phyloP scores from a whole-genome alignment of 1,140 invertebrate genomes.

The Eurosta solidaginis region DNA sequence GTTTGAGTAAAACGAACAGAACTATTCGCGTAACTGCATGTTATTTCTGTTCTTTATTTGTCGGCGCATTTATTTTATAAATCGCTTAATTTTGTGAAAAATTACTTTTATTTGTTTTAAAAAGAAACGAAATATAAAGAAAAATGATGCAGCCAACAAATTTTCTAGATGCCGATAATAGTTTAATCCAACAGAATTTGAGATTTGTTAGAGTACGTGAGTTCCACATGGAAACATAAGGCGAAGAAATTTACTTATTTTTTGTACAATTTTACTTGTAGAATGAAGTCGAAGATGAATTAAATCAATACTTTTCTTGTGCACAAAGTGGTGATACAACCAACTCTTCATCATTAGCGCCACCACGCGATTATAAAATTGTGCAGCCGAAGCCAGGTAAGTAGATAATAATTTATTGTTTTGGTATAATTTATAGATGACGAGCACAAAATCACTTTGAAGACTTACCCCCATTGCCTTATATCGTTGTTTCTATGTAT shows the following conservation, averaged over 20 bases:
- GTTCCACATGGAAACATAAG: neutral
- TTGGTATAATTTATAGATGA: too few species aligned
- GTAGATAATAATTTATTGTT: constrained; percentile 26
- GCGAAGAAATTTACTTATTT: neutral
- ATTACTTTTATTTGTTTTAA: neutral
- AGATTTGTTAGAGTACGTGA: constrained; percentile 58
- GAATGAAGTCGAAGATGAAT: constrained; percentile 58
- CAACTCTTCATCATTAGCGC: constrained; percentile 23
- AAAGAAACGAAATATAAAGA: neutral
- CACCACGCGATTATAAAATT: constrained; percentile 49
- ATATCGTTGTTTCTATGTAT: too few species aligned
- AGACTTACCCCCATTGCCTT: too few species aligned
- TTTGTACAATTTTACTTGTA: constrained; percentile 32
- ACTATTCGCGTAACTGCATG: neutral
- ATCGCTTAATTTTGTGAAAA: neutral
- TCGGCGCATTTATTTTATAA: neutral
- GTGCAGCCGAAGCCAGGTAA: constrained; percentile 55
- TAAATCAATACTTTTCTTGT: constrained; percentile 51
- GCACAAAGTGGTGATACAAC: neutral
- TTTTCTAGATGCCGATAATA: constrained; percentile 50
- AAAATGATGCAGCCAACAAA: constrained; percentile 47
- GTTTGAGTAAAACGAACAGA: neutral
- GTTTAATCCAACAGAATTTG: constrained; percentile 61
- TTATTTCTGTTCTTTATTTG: neutral
- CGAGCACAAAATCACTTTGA: too few species aligned